Conservation (phyloP, 2,113 vertebrate species). For the Pavo muticus region DNA sequence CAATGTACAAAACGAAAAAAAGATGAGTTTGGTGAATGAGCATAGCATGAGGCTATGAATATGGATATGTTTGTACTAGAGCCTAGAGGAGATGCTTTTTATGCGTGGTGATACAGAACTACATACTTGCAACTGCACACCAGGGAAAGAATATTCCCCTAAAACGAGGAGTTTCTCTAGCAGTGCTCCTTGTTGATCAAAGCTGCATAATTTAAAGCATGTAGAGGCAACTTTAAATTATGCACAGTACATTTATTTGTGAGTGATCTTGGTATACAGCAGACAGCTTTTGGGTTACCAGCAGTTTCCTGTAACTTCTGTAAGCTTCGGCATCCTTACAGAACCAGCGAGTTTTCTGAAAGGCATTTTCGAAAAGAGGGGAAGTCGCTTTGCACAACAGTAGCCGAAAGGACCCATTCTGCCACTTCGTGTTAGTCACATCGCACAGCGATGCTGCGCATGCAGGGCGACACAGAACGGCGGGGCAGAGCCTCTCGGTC, state of each 20-base stretch:
- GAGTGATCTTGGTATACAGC: not conserved
- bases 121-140: conserved; percentile 19
- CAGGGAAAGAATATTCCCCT: conserved; percentile 42
- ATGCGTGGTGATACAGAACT: conserved; percentile 14
- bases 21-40: conserved; percentile 33
- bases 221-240: conserved; percentile 71
- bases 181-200: conserved; percentile 74
- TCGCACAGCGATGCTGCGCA: not conserved
- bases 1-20: conserved; percentile 5
- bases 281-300: conserved; percentile 1
- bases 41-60: conserved; percentile 28
- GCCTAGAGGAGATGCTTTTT: conserved; percentile 54
- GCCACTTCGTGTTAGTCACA: not conserved
- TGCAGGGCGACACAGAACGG: not conserved
- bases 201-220: conserved; percentile 77
- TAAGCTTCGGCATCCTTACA: not conserved
- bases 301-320: not conserved
- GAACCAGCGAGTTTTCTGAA: not conserved
- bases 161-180: conserved; percentile 42
- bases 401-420: not conserved
- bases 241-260: conserved; percentile 19
- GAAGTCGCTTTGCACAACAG: not conserved
- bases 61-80: conserved; percentile 5
- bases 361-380: not conserved
- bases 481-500: not conserved